Evolutionary conservation across 2,113 vertebrate species (phyloP).

Genomic region (Melanocharis versteri): DNA sequence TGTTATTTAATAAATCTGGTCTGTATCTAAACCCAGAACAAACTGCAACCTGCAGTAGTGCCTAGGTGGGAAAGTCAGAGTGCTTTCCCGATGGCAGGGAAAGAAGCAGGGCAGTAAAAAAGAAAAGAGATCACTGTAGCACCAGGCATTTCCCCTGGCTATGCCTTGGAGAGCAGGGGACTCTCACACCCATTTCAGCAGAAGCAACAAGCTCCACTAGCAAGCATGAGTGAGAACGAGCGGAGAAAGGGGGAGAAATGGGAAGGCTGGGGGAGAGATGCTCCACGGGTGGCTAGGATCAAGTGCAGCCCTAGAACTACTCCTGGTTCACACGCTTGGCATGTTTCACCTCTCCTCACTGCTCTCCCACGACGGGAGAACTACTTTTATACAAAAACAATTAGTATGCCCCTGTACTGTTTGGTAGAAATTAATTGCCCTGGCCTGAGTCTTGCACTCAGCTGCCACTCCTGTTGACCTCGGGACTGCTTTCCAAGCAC

Average conservation of each 20-base stretch:
- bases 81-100: neutral
- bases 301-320: neutral
- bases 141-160: neutral
- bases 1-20: neutral
- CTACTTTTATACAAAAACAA: neutral
- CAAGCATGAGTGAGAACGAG: rapidly evolving
- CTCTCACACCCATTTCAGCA: neutral
- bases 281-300: neutral
- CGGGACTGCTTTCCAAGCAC: neutral
- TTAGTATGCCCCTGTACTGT: neutral
- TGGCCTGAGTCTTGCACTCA: neutral
- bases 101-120: neutral
- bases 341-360: neutral
- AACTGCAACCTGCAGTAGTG: neutral
- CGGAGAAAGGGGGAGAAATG: neutral
- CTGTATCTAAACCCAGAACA: neutral
- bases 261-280: neutral
- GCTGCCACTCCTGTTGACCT: neutral
- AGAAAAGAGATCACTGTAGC: neutral
- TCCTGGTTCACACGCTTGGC: neutral
- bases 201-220: neutral
- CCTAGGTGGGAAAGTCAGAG: neutral
- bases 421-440: neutral
- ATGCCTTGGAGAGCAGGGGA: neutral
- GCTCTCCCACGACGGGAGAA: neutral